Conservation (phyloP, 2,888 invertebrate species). For the Tenthredo scrophulariae region DNA sequence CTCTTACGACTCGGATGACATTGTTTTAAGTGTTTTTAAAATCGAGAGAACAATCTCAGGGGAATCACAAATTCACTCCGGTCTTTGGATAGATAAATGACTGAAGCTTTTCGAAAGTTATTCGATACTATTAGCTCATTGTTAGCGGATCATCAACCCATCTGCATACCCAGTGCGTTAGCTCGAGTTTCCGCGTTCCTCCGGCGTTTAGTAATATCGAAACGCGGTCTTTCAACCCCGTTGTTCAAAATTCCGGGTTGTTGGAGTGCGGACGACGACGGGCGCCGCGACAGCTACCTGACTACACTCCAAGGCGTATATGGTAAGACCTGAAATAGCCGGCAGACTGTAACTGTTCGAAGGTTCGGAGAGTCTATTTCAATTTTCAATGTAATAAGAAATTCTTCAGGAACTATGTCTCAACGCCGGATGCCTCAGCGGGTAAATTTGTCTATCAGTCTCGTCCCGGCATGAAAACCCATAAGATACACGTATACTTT, state of each 20-base stretch:
- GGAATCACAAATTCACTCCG: neutral
- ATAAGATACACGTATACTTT: constrained; percentile 32
- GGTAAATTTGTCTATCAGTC: constrained; percentile 64
- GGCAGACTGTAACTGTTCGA: neutral
- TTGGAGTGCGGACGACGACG: neutral
- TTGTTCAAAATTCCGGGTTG: constrained; percentile 3
- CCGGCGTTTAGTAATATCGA: neutral
- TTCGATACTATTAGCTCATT: neutral
- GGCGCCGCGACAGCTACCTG: neutral
- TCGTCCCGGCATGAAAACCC: constrained; percentile 50
- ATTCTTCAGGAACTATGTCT: constrained; percentile 69
- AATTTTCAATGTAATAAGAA: constrained; percentile 74
- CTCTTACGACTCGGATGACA: neutral
- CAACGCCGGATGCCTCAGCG: constrained; percentile 58
- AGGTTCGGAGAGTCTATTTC: constrained; percentile 58
- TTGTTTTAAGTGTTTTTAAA: neutral
- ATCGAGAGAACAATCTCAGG: neutral
- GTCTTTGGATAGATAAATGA: neutral
- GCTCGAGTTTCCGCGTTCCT: neutral
- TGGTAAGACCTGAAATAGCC: neutral
- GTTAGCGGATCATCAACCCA: neutral
- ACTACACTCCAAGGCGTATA: neutral
- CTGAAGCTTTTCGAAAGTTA: neutral
- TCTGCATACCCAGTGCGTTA: neutral
- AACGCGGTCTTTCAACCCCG: neutral